Evolutionary conservation across 2,797 vertebrate species (phyloP), one percentile per base, ranked within the genome.

Genomic region (Epinephelus coioides): DNA sequence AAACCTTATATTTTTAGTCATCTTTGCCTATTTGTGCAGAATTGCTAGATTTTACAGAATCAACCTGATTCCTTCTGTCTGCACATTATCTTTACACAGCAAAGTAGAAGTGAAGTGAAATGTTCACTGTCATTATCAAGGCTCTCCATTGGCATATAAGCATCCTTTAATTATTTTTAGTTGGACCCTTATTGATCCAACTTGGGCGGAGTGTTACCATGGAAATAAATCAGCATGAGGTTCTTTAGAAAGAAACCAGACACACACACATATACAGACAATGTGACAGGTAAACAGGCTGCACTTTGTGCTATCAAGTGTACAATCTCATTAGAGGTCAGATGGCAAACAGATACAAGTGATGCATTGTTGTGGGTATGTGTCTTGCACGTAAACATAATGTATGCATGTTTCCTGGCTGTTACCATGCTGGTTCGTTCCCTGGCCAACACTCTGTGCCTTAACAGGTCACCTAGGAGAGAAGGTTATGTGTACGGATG

Each of bases 301-400:
- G 43, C 78, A 82, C 85, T 76, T 57, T 79, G n/a, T 53, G 21
- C 60, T 82, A 79, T 89, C 79, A 51, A 47, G n/a, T 23, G 38
- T 14, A 30, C 25, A 64, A 64, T 68, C 61, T 64, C 53, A 67
- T 57, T 69, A 38, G 34, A 11, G 50, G 25, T 14, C 66, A 47
- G 69, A 23, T 69, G 44, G 59, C 38, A 59, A 51, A 63, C 23
- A n/a, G 27, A 72, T 59, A 9, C 53, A 83, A 62, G 46, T 12
- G 10, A 15, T 46, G 53, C 54, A 40, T 75, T 12, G 9, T n/a
- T 53, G 62, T 69, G n/a, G 46, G 19, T 27, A 13, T 50, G 23
- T 38, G 38, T n/a, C 17, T 6, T 43, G 10, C 40, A 40, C 0
- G 5, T 30, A 27, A 18, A 21, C 27, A 55, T 40, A 43, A 43